Evolutionary conservation across 2,797 vertebrate species (phyloP), one percentile per base, ranked within the genome.

Genomic region (Microctenopoma steveboyesi): DNA sequence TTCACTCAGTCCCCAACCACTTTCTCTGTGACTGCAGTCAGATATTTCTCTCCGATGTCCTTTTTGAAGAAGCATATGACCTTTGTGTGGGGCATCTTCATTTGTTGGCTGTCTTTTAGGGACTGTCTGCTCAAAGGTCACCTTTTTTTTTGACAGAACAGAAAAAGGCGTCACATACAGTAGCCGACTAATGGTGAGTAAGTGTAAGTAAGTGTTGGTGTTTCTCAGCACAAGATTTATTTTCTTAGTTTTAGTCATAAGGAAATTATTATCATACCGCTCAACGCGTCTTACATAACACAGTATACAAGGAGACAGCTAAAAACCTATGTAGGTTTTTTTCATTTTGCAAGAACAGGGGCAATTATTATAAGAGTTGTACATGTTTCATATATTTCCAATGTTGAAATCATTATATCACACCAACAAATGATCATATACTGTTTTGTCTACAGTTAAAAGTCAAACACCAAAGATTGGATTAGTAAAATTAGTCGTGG

Each of bases 1-100:
- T 81, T 86, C 76, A 74, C 61, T 77, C 49, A 15, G 61, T 85
- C 70, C 58, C 71, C 7, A 43, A 64, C 43, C 63, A 72, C 79
- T 81, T 73, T 82, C 70, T 84, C 73, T 57, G 69, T 85, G 83
- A 74, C 85, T 70, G 67, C 75, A 82, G 79, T 86, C 72, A 86
- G 85, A 90, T 89, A 69, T 62, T 72, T 81, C 70, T 46, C 62
- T 83, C 75, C 79, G 62, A 90, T 91, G 89, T 91, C 86, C 85
- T 91, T 91, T 91, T 85, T 72, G 81, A 78, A 87, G 70, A 78
- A 90, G 87, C 84, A 71, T 78, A 81, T 92, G 90, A 92, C 92
- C 91, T 94, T 93, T 93, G 88, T 83, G 75, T 47, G 72, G 84
- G 80, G 85, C 84, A 88, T 91, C 90, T 92, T 93, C 89, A 92